Percentiles rank a stretch among this genome's conserved stretches.
Conservation (phyloP, 2,888 invertebrate species). For the Oligia fasciuncula region DNA sequence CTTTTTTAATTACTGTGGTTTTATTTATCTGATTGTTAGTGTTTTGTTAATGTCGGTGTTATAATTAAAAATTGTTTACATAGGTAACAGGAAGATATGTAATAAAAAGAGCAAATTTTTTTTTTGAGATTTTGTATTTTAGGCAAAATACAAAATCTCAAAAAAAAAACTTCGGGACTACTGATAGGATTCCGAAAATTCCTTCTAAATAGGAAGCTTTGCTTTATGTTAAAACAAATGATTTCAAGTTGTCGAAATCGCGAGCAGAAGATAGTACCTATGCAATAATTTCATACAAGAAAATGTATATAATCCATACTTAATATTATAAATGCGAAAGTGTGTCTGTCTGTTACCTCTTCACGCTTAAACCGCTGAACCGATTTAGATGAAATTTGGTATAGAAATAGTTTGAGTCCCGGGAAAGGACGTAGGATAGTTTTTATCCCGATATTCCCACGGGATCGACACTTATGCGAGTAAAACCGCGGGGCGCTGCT, state of each 20-base stretch:
- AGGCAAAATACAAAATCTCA: no score
- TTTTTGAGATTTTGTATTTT: neutral
- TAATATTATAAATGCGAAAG: no score
- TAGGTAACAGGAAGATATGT: neutral
- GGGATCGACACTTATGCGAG: no score
- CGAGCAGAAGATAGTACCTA: neutral
- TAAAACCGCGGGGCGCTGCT: no score
- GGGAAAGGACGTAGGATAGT: no score
- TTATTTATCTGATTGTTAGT: slow-evolving; percentile 19
- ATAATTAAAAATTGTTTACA: slow-evolving; percentile 20
- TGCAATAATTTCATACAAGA: neutral
- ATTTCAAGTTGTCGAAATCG: no score
- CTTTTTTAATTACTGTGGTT: slow-evolving; percentile 46
- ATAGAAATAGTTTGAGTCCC: no score
- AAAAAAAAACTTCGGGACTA: neutral
- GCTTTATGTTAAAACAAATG: no score
- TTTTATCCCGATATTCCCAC: no score
- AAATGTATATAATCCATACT: neutral
- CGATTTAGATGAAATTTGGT: no score
- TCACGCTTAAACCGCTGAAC: no score
- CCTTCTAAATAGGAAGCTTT: neutral
- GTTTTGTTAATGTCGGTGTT: slow-evolving; percentile 14
- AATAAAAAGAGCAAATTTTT: neutral
- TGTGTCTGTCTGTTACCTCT: no score
- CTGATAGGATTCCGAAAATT: neutral